Percentiles rank a stretch among this genome's conserved stretches.
Evolutionary conservation across 2,888 invertebrate species (phyloP).

Genomic region (Pseudoips prasinana): DNA sequence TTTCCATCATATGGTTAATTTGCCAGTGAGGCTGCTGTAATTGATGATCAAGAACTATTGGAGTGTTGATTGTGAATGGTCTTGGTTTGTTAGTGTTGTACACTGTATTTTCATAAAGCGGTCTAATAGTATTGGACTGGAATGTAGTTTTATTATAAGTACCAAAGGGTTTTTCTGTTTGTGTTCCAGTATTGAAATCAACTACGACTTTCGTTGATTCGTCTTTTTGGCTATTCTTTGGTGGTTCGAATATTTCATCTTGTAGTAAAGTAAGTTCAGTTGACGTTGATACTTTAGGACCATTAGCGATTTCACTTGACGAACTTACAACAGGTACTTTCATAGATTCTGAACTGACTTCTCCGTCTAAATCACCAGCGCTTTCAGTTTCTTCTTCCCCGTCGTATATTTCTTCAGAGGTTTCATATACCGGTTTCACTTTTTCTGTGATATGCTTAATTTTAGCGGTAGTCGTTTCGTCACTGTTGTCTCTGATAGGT

Average conservation of each 20-base stretch:
- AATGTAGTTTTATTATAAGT: slow-evolving; percentile 54
- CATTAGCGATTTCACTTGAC: slow-evolving; percentile 49
- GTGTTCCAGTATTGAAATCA: slow-evolving; percentile 62
- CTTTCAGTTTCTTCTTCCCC: slow-evolving; percentile 60
- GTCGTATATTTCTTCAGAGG: slow-evolving; percentile 71
- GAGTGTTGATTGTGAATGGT: slow-evolving; percentile 64
- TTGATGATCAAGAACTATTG: slow-evolving; percentile 64
- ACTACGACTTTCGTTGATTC: slow-evolving; percentile 33
- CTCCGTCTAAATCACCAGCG: slow-evolving; percentile 58
- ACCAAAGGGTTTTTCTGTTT: slow-evolving; percentile 75
- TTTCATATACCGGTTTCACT: slow-evolving; percentile 64
- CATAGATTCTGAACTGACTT: slow-evolving; percentile 73
- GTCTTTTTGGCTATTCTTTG: slow-evolving; percentile 36
- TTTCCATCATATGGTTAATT: slow-evolving; percentile 71
- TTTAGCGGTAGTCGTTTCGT: slow-evolving; percentile 57
- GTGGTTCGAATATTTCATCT: slow-evolving; percentile 45
- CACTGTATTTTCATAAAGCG: slow-evolving; percentile 51
- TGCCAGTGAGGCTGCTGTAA: slow-evolving; percentile 77
- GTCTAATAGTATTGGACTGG: slow-evolving; percentile 64
- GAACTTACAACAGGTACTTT: slow-evolving; percentile 70
- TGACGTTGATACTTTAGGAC: slow-evolving; percentile 37
- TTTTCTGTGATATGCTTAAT: slow-evolving; percentile 36
- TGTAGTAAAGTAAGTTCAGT: slow-evolving; percentile 47
- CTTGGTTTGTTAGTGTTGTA: slow-evolving; percentile 55
- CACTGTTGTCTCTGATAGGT: slow-evolving; percentile 68